Conservation (phyloP, 2,888 invertebrate genomes). For the Nomada flava region DNA sequence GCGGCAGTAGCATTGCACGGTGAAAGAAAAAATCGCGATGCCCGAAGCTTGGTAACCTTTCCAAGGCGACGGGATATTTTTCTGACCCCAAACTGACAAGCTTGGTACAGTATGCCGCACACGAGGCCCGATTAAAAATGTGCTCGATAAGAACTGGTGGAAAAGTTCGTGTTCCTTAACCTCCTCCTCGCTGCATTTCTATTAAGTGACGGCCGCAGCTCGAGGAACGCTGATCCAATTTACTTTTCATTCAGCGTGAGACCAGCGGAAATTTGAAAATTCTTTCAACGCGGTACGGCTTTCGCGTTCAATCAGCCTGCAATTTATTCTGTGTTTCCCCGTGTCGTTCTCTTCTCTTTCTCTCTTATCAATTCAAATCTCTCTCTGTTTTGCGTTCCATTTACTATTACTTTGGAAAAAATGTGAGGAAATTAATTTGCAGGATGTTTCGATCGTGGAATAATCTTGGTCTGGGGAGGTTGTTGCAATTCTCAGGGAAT, state of each 20-base stretch:
- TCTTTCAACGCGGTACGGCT: slow-evolving; percentile 31
- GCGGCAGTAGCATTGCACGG: background rate
- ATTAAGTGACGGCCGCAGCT: slow-evolving; percentile 30
- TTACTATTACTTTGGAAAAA: background rate
- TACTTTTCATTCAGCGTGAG: slow-evolving; percentile 51
- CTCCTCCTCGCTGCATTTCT: slow-evolving; percentile 44
- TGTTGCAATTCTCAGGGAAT: background rate
- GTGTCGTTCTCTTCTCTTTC: background rate
- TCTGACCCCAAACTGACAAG: slow-evolving; percentile 53
- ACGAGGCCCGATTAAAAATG: slow-evolving; percentile 50
- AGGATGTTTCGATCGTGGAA: background rate
- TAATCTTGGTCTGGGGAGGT: background rate
- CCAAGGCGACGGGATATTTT: slow-evolving; percentile 39
- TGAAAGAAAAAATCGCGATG: slow-evolving; percentile 6
- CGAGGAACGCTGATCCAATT: slow-evolving; percentile 44
- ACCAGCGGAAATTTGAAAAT: slow-evolving; percentile 48
- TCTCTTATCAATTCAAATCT: background rate
- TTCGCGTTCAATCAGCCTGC: slow-evolving; percentile 44
- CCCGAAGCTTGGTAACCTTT: slow-evolving; percentile 32
- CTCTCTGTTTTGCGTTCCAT: background rate
- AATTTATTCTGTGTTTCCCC: slow-evolving; percentile 37
- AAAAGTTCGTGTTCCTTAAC: slow-evolving; percentile 60
- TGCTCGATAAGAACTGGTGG: slow-evolving; percentile 51
- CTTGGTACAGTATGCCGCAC: slow-evolving; percentile 25
- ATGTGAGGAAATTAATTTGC: background rate